A percentile compares a stretch with the other conserved stretches of the same genome.
Evolutionary conservation across 2,113 vertebrate genomes (phyloP).

Genomic region (Marcusenius ussheri): DNA sequence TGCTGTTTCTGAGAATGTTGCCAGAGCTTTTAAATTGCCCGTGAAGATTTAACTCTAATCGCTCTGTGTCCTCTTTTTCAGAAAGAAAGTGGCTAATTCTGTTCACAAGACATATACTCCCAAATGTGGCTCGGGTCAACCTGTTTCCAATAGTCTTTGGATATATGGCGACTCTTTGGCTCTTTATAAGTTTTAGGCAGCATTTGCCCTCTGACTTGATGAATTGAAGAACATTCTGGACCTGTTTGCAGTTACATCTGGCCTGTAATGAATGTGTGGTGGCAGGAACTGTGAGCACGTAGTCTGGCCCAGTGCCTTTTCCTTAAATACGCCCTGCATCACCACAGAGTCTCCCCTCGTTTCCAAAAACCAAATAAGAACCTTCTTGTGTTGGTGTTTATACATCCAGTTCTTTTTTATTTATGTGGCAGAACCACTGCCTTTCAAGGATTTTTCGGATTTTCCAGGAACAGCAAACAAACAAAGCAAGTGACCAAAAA

Average conservation of each 20-base stretch:
- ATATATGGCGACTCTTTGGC: constrained; percentile 33
- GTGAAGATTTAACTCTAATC: constrained; percentile 35
- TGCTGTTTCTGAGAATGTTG: neutral
- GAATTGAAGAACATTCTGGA: constrained; percentile 45
- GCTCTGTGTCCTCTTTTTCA: neutral
- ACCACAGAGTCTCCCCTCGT: neutral
- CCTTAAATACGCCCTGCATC: constrained; percentile 13
- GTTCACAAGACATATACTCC: constrained; percentile 22
- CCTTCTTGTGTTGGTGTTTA: constrained; percentile 31
- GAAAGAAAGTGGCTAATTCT: neutral
- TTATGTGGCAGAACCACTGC: neutral
- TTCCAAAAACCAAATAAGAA: constrained; percentile 19
- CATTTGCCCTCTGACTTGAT: constrained; percentile 37
- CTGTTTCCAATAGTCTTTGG: constrained; percentile 40
- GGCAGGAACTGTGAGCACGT: constrained; percentile 25
- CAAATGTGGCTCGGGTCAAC: constrained; percentile 22
- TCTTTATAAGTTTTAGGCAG: constrained; percentile 39
- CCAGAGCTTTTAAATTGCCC: constrained; percentile 37
- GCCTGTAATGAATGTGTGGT: constrained; percentile 11
- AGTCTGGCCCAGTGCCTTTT: constrained; percentile 14
- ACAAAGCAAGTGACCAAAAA: neutral
- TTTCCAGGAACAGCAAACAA: constrained; percentile 7
- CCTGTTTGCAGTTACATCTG: constrained; percentile 41
- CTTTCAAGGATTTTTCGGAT: neutral
- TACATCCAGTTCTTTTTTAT: constrained; percentile 19